Evolutionary conservation across 2,888 invertebrate species (phyloP), one percentile per base, ranked within the genome.

Genomic region (Parthenolecanium corni): DNA sequence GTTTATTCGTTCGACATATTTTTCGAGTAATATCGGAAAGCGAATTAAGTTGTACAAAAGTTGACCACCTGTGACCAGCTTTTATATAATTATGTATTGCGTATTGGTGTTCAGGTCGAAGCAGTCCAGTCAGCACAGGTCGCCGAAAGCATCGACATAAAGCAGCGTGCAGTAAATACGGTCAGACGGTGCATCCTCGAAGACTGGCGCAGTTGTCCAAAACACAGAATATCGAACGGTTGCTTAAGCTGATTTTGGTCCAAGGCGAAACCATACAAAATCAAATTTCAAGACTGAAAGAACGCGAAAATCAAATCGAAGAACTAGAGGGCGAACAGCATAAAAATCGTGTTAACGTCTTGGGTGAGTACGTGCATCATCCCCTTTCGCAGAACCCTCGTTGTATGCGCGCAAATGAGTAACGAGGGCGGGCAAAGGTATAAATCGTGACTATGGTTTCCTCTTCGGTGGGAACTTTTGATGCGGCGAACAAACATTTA

Each of bases 271-370:
- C 79, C 44, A 79, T 82, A 62, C 76, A 75, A 66, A 73, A 71
- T 65, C 76, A 76, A 68, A 69, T 76, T 53, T 74, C 73, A 66
- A 82, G 83, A 69, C 70, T 77, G 9, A 72, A 74, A 31, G 83
- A 85, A 70, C 83, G 84, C 71, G 89, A 89, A 72, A 81, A 83
- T 70, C 80, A 87, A 70, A 89, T 90, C 69, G 84, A 85, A 66
- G 81, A 81, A 70, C 79, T 86, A 68, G 87, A 87, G 76, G 84
- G 85, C 70, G 84, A 85, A 71, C 83, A 85, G 25, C 87, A 88
- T 73, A 80, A 82, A 67, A 80, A 78, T 49, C 76, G 86, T 52
- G 82, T 85, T 74, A 80, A 83, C 67, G 84, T 85, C 70, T 81
- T 86, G 70, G 87, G 87, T 18, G 16, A 6, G 53, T 38, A 2